Base-by-base conservation (phyloP, 2,113 vertebrate genomes). In the Hippopotamus amphibius region DNA sequence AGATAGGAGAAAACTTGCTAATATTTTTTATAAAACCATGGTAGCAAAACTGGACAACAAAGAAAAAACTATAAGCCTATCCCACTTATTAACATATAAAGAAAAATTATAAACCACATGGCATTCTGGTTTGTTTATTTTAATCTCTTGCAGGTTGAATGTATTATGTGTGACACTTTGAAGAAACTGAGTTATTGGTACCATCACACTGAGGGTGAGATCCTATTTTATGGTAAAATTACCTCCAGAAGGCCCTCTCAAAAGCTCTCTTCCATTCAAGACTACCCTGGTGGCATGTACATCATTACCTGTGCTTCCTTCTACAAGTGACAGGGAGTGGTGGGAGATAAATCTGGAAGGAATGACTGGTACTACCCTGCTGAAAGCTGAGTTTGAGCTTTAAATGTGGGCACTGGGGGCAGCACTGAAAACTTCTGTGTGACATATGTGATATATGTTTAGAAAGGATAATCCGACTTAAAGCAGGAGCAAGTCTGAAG, bases 11-110 rank as follows among this genome's bases (percentile, higher is more conserved):
- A 81, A 93, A 59, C 9, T n/a, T 65, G 46, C 43, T 76, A 88
- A 79, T 74, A 90, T 80, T 74, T 68, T 93, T 85, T 26, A 66
- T 28, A 84, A 93, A 91, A 81, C 15, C 19, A 7, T 88, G 15
- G 24, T 28, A 93, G 89, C 69, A 80, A 84, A 96, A 83, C 21
- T 43, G 21, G 6, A 65, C 57, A 76, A 89, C 14, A 95, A 69
- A n/a, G 21, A 43, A 83, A 88, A 77, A 59, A 85, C n/a, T 66
- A n/a, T 30, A 90, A 87, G 13, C 16, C 53, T 61, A 43, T 28
- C 26, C 88, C 22, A 59, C 30, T 46, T 65, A 88, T 81, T 77
- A 96, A 83, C 28, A 76, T 0, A 89, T 26, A 92, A 90, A 86
- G 88, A 86, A 81, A 65, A 63, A 77, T 69, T 14, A 46, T 28